Evolutionary conservation across 2,888 invertebrate genomes (phyloP), one percentile per base, ranked within the genome.

Genomic region (Erpobdella octoculata): DNA sequence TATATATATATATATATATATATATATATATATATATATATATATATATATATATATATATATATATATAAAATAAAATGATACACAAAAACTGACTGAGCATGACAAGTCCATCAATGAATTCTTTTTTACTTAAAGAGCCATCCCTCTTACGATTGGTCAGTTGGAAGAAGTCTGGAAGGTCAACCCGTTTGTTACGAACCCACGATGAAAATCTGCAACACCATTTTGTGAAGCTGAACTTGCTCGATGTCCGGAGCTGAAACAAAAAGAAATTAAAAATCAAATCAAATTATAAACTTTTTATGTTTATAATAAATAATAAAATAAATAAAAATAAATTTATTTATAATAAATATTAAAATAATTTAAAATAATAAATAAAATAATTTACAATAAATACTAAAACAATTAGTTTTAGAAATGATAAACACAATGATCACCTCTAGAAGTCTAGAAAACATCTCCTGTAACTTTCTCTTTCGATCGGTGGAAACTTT

Each of bases 151-250:
- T 79, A 72, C 79, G 81, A 72, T 81, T 81, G 71, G 82, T 81
- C 35, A 80, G 74, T 25, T 82, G 77, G 78, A 83, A 83, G 78
- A 83, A 81, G 73, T 83, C 82, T 9, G 82, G 81, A 38, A 83
- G 80, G 62, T 82, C 76, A 75, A 82, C 78, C 73, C 82, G 82
- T 76, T 82, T 82, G n/a, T 78, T 79, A 61, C 81, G 79, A 69
- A 83, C 80, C 82, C 82, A 83, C 65, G 79, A 78, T 18, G 81
- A 75, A 72, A 82, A 83, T 9, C 81, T 76, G 33, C 78, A 77
- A 70, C 82, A 78, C 83, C 83, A 83, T 18, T 78, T 74, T 35
- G 80, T 80, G 77, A 83, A 83, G 76, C 83, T 80, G 77, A 83
- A 83, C 75, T 80, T 82, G 76, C 81, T 82, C 74, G 82, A 79